Conservation (phyloP, 2,888 invertebrate species). For the Trichogramma evanescens region DNA sequence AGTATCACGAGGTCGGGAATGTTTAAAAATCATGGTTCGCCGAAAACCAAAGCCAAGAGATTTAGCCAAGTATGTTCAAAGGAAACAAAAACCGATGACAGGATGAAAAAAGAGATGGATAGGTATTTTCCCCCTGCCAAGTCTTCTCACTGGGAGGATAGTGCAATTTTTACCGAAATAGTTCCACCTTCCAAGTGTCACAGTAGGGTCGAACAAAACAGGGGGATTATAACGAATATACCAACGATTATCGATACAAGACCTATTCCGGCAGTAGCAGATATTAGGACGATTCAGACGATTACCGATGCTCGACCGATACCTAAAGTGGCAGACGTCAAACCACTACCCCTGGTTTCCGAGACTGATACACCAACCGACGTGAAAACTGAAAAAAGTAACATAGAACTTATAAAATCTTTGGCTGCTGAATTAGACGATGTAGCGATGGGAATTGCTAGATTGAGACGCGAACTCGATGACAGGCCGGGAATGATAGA, state of each 20-base stretch:
- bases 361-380: background rate
- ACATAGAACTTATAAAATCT: constrained; percentile 7
- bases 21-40: constrained; percentile 40
- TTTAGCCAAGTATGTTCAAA: constrained; percentile 13
- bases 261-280: background rate
- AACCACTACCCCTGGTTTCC: background rate
- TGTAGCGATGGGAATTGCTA: constrained; percentile 17
- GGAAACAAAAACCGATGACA: background rate
- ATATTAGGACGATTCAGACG: constrained; percentile 11
- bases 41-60: constrained; percentile 13
- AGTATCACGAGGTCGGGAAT: constrained; percentile 44
- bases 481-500: constrained; percentile 2
- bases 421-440: constrained; percentile 15
- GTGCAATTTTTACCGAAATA: constrained; percentile 10
- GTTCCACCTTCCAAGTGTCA: background rate
- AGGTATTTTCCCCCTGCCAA: constrained; percentile 32
- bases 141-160: constrained; percentile 18
- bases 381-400: constrained; percentile 2
- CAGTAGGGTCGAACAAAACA: background rate
- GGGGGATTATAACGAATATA: background rate
- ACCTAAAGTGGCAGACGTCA: constrained; percentile 11
- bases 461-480: constrained; percentile 14
- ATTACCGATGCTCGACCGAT: background rate
- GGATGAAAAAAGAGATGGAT: constrained; percentile 30
- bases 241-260: background rate